Conservation (phyloP, 2,797 vertebrate genomes). For the Siniperca scherzeri region DNA sequence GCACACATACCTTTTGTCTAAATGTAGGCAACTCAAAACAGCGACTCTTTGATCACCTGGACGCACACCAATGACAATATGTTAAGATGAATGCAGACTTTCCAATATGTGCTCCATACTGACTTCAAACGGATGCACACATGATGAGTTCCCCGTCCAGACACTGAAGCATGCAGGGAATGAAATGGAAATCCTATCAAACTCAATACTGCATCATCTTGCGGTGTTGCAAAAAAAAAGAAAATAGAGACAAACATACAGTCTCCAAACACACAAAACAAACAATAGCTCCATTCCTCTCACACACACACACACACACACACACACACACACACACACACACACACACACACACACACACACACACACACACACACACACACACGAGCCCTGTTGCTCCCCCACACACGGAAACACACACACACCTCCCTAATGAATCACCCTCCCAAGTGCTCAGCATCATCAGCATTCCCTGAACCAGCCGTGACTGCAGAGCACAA, state of each 20-base stretch:
- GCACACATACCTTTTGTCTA: conserved; percentile 71
- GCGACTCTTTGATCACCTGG: conserved; percentile 80
- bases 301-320: conserved; percentile 12
- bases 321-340: conserved; percentile 34
- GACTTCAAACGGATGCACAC: conserved; percentile 79
- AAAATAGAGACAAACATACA: conserved; percentile 37
- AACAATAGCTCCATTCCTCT: conserved; percentile 52
- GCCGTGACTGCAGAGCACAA: conserved; percentile 65
- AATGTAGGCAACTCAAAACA: conserved; percentile 65
- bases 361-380: conserved; percentile 28
- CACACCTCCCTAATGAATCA: conserved; percentile 66
- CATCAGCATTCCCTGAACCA: conserved; percentile 70
- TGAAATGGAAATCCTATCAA: conserved; percentile 82
- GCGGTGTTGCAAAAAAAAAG: conserved; percentile 51
- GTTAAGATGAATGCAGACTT: conserved; percentile 78
- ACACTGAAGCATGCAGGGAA: conserved; percentile 83
- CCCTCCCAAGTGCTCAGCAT: conserved; percentile 68
- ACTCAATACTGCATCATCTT: conserved; percentile 64
- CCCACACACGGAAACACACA: conserved; percentile 22
- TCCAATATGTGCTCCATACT: conserved; percentile 79
- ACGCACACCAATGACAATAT: conserved; percentile 79
- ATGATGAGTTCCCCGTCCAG: conserved; percentile 79
- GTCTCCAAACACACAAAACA: conserved; percentile 64
- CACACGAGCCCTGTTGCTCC: conserved; percentile 27
- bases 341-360: conserved; percentile 35